Percentiles rank a stretch among this genome's conserved stretches.
Conservation (phyloP, 2,113 vertebrate genomes). For the Campylorhamphus procurvoides region DNA sequence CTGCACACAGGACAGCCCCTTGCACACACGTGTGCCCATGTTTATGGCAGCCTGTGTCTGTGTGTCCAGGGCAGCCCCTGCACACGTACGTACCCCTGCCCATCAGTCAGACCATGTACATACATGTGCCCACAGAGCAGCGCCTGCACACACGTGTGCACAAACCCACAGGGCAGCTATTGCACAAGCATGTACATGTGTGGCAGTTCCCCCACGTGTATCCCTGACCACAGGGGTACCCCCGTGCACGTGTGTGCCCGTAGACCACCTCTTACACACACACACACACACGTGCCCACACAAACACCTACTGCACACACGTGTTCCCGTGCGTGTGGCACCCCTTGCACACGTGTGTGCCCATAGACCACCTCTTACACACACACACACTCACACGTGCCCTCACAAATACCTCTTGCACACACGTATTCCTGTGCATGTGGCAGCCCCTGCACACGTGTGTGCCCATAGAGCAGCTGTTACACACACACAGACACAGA, state of each 20-base stretch:
- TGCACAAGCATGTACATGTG: neutral
- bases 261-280: neutral
- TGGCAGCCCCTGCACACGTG: neutral
- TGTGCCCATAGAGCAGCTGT: neutral
- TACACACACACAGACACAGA: too few species aligned
- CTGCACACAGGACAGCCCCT: neutral
- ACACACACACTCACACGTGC: too few species aligned
- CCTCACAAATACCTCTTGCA: too few species aligned
- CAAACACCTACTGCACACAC: neutral
- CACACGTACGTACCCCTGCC: neutral
- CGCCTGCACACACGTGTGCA: neutral
- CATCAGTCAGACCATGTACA: neutral
- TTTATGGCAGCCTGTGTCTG: too few species aligned
- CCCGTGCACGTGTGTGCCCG: neutral
- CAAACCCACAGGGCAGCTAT: neutral
- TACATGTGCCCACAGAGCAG: neutral
- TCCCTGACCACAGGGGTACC: neutral
- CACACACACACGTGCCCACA: neutral
- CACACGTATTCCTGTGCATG: too few species aligned
- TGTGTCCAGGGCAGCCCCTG: too few species aligned
- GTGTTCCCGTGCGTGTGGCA: neutral
- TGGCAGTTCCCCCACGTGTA: too few species aligned
- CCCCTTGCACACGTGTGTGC: neutral
- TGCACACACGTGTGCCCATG: rapidly evolving
- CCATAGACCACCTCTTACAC: neutral